Evolutionary conservation across 2,797 vertebrate species (phyloP), one percentile per base, ranked within the genome.

Genomic region (Acanthornis magna): DNA sequence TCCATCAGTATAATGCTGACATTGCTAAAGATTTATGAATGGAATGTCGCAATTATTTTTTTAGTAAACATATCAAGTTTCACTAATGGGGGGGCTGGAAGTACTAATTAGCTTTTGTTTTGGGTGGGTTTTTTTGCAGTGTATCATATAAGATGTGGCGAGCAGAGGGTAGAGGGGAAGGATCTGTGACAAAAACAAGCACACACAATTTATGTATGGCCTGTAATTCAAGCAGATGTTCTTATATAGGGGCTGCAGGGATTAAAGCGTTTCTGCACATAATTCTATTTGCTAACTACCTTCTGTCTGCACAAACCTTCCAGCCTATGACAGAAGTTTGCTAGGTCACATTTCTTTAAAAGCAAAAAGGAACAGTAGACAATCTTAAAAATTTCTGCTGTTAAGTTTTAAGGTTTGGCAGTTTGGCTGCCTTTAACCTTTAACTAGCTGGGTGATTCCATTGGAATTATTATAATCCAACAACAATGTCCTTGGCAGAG

Each of bases 31-130:
- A 99, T 99, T 99, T 99, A 99, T 98, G 98, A 97, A 97, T 97
- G 98, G 98, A 98, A 98, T 98, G 98, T 98, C 95, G 98, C 98
- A 98, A 98, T 99, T 99, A 98, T 99, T 99, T 98, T 98, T 98
- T 98, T 98, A 97, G 97, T 96, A 97, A 97, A 97, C 96, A 98
- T 98, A 98, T 99, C 98, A 97, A 96, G 98, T 99, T 98, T 98
- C 98, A 96, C 97, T 98, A 98, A 98, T 98, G 98, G 98, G 95
- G 96, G 97, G 92, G 95, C 97, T 98, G 98, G 98, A 99, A 98
- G 98, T 98, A 98, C 98, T 98, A 98, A 99, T 99, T 99, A 99
- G 98, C 97, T 53, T 20, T 74, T 60, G 42, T n/a, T 42, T 42
- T 47, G n/a, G 14, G 54, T 74, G 61, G 30, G 19, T 32, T 42